Percentiles rank a stretch among this genome's conserved stretches.
These are phyloP conservation scores for Drosophila neutralis DNA, from an alignment of 2,888 invertebrate species.

Conservation along the genomic window DNA sequence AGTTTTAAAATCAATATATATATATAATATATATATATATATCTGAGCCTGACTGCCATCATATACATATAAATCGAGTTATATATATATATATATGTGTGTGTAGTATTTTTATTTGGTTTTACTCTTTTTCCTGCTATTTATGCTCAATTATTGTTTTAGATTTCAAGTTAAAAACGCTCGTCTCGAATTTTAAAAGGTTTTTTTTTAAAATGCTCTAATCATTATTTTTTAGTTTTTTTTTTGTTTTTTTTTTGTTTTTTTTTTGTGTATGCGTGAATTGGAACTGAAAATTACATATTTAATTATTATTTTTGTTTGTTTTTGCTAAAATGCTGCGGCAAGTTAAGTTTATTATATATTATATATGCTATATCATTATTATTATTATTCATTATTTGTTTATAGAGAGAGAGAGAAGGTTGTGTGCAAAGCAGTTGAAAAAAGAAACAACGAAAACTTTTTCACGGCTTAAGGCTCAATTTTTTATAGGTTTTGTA, in stretches of 20 bases:
- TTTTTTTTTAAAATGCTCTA: conserved; percentile 41
- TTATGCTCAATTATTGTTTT: conserved; percentile 73
- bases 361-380: conserved; percentile 34
- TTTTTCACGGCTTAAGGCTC: conserved; percentile 23
- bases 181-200: conserved; percentile 48
- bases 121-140: conserved; percentile 52
- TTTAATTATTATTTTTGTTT: background rate
- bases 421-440: conserved; percentile 40
- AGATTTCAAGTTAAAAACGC: conserved; percentile 67
- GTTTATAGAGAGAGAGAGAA: conserved; percentile 17
- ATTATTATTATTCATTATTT: conserved; percentile 11
- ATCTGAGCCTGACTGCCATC: conserved; percentile 47
- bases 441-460: conserved; percentile 20
- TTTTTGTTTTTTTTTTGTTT: too few relatives aligned
- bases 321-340: conserved; percentile 53
- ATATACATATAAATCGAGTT: conserved; percentile 33
- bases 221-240: conserved; percentile 33
- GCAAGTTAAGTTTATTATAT: conserved; percentile 51
- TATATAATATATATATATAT: conserved; percentile 40
- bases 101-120: conserved; percentile 37
- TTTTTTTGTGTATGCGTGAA: conserved; percentile 19
- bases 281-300: conserved; percentile 28
- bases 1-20: conserved; percentile 70
- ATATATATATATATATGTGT: conserved; percentile 50
- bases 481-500: conserved; percentile 28